phyloP scores from a whole-genome alignment of 2,113 vertebrate species.

The Psophia crepitans region DNA sequence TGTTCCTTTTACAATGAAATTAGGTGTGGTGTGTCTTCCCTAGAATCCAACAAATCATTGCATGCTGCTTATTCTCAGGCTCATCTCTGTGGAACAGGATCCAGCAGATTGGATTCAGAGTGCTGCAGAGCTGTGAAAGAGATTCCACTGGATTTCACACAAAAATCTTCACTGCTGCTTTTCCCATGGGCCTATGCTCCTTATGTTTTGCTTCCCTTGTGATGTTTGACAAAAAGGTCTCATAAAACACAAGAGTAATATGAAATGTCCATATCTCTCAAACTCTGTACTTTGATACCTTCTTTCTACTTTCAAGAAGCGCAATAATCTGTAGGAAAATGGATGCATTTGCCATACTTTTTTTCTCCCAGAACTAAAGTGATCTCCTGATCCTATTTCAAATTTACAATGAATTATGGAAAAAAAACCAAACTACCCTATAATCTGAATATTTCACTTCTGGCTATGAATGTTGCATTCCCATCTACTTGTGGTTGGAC shows the following conservation, averaged over 20 bases:
- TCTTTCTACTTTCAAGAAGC: not conserved
- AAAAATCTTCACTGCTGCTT: not conserved
- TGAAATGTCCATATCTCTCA: not conserved
- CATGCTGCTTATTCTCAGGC: not conserved
- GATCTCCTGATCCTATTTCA: not conserved
- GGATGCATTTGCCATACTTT: not conserved
- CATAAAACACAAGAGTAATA: not conserved
- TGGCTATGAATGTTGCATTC: not conserved
- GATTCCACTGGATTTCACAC: not conserved
- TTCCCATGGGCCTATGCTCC: not conserved
- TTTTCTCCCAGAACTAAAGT: not conserved
- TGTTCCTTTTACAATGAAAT: constrained; percentile 15
- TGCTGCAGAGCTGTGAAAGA: not conserved
- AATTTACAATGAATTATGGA: not conserved
- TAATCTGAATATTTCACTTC: not conserved
- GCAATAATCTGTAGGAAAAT: not conserved
- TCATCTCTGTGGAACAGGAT: not conserved
- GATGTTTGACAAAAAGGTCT: not conserved
- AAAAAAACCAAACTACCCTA: not conserved
- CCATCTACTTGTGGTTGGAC: not conserved
- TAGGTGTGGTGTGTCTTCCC: not conserved
- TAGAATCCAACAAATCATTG: constrained; percentile 25
- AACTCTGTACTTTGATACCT: not conserved
- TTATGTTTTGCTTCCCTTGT: not conserved
- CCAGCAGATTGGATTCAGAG: constrained; percentile 2